Base-by-base conservation (phyloP, 1,140 invertebrate species). In the Zaprionus ornatus region DNA sequence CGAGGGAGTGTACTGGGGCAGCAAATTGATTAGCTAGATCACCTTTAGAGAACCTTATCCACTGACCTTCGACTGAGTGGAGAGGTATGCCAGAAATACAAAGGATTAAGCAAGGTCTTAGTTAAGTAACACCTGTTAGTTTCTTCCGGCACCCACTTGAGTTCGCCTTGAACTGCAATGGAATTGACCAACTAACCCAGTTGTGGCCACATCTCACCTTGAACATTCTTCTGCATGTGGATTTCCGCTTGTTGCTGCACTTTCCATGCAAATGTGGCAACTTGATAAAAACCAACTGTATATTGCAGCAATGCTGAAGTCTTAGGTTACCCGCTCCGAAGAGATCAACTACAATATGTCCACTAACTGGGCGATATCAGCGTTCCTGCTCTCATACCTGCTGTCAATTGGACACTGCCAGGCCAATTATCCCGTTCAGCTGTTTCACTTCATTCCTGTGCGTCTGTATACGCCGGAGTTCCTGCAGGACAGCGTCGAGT, bases 211-310 rank as follows among this genome's bases (percentile, higher is more conserved):
- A 23, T 15, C 23, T 67, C 52, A 79, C 77, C 70, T 77, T 81
- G 76, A 63, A 55, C 40, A 50, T 23, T 63, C 63, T 35, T 35
- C 15, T 52, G 54, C 29, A 23, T 23, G 12, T 63, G 66, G 66
- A 48, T 65, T 76, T 79, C 56, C 77, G 79, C 79, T 66, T 68
- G 37, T 29, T 73, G 50, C 37, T 76, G 79, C 79, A 79, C 3
- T 81, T 81, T 79, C 29, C 2, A 9, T 19, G 4, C 3, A 50
- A 50, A 50, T 50, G 32, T 54, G 32, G 37, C 37, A 12, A 15
- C 48, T 32, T 74, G 21, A 80, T 80, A 80, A 80, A 80, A 78
- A 59, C 61, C 75, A 65, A 74, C 40, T 78, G 65, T 6, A 12
- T 25, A 4, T 4, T 23, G 25, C 4, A 19, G 40, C 37, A 21